Conservation (phyloP, 2,797 vertebrate species). For the Xiphorhynchus erythropygius region DNA sequence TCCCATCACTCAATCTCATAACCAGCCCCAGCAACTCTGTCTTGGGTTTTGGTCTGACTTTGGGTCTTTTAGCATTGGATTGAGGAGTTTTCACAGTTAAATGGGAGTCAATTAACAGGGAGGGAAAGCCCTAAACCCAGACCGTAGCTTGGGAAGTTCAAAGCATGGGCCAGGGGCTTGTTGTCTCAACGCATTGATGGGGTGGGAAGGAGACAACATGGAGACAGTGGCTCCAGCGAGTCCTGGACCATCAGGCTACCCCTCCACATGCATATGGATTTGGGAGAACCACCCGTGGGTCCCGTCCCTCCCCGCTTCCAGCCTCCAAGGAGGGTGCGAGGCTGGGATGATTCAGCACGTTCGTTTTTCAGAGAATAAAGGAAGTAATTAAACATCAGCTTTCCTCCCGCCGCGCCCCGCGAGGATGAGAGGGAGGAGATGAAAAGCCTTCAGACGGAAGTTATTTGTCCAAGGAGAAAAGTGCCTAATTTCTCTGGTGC, state of each 20-base stretch:
- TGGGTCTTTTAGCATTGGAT: not conserved
- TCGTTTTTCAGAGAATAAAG: slow-evolving; percentile 15
- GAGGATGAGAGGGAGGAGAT: slow-evolving; percentile 47
- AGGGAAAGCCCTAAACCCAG: not conserved
- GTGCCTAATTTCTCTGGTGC: slow-evolving; percentile 40
- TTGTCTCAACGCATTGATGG: fast-evolving
- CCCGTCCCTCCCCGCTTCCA: not conserved
- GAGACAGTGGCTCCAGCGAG: fast-evolving
- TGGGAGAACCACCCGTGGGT: not conserved
- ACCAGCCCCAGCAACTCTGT: not conserved
- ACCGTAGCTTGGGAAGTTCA: not conserved
- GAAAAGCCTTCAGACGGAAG: slow-evolving; percentile 57
- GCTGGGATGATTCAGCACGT: slow-evolving; percentile 52
- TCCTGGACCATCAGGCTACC: not conserved
- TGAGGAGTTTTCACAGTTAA: not conserved
- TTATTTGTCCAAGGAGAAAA: slow-evolving; percentile 59
- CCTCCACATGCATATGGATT: fast-evolving
- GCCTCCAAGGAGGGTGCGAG: not conserved
- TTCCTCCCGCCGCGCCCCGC: not conserved
- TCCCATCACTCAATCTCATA: not conserved
- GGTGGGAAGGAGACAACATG: not conserved
- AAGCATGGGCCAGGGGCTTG: fast-evolving
- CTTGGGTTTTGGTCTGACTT: not conserved
- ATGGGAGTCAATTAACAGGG: not conserved
- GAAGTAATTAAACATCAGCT: slow-evolving; percentile 58